Conservation (phyloP, 1,140 invertebrate species). For the Drosophila sechellia region DNA sequence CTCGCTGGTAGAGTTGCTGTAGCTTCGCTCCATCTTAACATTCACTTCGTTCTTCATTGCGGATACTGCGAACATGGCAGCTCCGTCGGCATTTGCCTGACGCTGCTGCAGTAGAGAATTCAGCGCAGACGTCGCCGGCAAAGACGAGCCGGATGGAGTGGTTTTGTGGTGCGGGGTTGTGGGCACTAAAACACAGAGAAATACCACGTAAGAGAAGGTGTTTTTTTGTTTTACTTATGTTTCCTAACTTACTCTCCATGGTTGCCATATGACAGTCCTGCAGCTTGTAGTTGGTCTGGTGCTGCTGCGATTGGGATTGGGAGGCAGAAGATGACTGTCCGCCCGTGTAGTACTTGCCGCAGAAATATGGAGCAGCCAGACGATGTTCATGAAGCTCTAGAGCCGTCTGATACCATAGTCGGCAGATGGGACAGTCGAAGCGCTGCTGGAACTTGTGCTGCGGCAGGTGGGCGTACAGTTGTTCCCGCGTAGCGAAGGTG, state of each 20-base stretch:
- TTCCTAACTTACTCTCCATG: conserved; percentile 64
- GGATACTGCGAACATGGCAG: conserved; percentile 52
- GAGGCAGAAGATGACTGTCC: conserved; percentile 41
- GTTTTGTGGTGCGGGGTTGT: conserved; percentile 40
- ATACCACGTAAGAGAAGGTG: background rate
- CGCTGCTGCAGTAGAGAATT: conserved; percentile 71
- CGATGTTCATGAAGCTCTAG: conserved; percentile 74
- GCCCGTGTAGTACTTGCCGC: conserved; percentile 71
- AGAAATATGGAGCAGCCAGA: conserved; percentile 72
- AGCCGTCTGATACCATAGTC: conserved; percentile 76
- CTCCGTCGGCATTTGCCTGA: conserved; percentile 66
- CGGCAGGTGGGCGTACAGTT: conserved; percentile 69
- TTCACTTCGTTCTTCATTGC: conserved; percentile 56
- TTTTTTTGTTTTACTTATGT: background rate
- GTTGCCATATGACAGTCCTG: conserved; percentile 76
- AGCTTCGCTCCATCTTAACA: conserved; percentile 71
- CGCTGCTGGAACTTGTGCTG: conserved; percentile 77
- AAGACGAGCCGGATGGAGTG: conserved; percentile 5
- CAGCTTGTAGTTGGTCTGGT: conserved; percentile 69
- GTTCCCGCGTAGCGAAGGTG: conserved; percentile 65
- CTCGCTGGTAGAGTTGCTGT: conserved; percentile 70
- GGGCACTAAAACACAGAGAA: conserved; percentile 34
- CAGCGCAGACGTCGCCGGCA: conserved; percentile 65
- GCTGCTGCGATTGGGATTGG: conserved; percentile 35
- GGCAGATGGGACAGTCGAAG: conserved; percentile 77